A percentile compares a stretch with the other conserved stretches of the same genome.
Conservation (phyloP, 2,888 invertebrate species). For the Tigriopus californicus region DNA sequence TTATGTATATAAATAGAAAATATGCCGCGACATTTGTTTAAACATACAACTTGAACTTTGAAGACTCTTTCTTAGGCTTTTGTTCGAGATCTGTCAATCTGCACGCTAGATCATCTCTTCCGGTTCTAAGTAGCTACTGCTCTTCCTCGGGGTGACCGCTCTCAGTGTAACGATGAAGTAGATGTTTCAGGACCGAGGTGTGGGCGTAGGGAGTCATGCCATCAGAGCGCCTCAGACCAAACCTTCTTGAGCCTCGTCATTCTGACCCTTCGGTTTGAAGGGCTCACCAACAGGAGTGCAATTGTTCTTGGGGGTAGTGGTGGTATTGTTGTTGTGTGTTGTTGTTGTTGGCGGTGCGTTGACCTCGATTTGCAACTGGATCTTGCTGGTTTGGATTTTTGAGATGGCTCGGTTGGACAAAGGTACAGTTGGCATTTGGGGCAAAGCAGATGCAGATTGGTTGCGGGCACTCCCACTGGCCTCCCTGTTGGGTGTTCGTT, state of each 20-base stretch:
- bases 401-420: too few relatives aligned
- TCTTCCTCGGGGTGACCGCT: background rate
- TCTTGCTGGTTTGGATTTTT: too few relatives aligned
- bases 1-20: too few relatives aligned
- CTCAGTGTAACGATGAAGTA: constrained; percentile 10
- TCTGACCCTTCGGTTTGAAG: background rate
- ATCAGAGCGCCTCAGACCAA: too few relatives aligned
- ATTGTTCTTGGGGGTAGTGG: background rate
- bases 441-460: too few relatives aligned
- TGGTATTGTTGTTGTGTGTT: too few relatives aligned
- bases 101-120: too few relatives aligned
- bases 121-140: background rate
- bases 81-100: background rate
- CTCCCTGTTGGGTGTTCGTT: too few relatives aligned
- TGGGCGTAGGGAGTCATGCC: background rate
- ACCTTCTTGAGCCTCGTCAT: background rate
- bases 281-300: background rate
- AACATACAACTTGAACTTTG: too few relatives aligned
- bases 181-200: constrained; percentile 12
- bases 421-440: too few relatives aligned
- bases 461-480: too few relatives aligned
- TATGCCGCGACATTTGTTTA: too few relatives aligned
- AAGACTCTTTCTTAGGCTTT: background rate
- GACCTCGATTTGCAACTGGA: background rate
- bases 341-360: background rate